Base-by-base conservation (phyloP, 2,797 vertebrate species). In the Fistularia tabacaria region DNA sequence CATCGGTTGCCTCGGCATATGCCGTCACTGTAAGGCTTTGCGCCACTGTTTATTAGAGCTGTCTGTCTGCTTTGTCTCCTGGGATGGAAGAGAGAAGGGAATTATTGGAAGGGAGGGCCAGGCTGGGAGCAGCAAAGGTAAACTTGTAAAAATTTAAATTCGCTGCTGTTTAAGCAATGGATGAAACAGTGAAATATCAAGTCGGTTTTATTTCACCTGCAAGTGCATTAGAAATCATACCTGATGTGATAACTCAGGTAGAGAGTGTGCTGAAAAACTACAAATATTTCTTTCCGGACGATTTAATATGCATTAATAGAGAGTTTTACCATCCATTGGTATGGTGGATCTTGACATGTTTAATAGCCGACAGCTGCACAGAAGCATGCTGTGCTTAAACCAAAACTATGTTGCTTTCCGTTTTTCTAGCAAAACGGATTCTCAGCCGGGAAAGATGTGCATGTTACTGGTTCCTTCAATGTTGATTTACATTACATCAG, bases 21-120 rank as follows among this genome's bases (percentile, higher is more conserved):
- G 69, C 65, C 82, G 42, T 72, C 81, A 73, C 77, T 69, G 81
- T 63, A 51, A 77, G 79, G 67, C 75, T 74, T 77, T 73, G 66
- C 64, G 71, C 75, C 76, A 36, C 81, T 73, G 82, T 83, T 86
- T 85, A 83, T 88, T 82, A 82, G 82, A 79, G 71, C 82, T 68
- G 83, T 75, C 85, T 79, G 76, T 76, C 65, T 75, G 71, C 70
- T 74, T 79, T 70, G 76, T 83, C 85, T 84, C 85, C 74, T 44
- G 78, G 81, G 74, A 82, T 52, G 73, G 43, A 54, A 47, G 69
- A 66, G 48, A 52, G 62, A 15, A 54, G 65, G 56, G 64, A 65
- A 56, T 49, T 56, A 64, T 57, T 63, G 39, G 57, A 69, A 48
- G 66, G 72, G 62, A 61, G 63, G 57, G 55, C 62, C 7, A 53